Evolutionary conservation across 2,888 invertebrate genomes (phyloP), one percentile per base, ranked within the genome.

Genomic region (Drosophila atroscutellata): DNA sequence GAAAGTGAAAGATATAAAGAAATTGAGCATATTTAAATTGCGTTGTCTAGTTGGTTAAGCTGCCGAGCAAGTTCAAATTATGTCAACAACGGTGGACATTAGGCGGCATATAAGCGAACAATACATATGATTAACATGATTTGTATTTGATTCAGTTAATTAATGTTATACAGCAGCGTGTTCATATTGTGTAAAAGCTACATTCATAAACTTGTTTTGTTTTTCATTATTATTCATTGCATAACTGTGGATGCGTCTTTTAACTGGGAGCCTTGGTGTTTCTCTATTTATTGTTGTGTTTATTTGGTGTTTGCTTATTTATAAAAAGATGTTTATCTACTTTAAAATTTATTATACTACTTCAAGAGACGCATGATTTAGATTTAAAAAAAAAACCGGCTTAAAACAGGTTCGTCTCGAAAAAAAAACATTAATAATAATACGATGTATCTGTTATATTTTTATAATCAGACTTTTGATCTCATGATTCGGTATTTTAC

Each of bases 11-110:
- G 47, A 50, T 15, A 51, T 49, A 15, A 15, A 37, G 6, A 32
- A 42, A 37, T 54, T 32, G 20, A 32, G 20, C 20, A 37, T 34
- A 54, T 20, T 39, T 36, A 20, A 47, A 42, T 66, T 15, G 30
- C 1, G 28, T 37, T 37, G 18, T 9, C 24, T 59, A 45, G 28
- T 37, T 30, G 6, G 28, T 36, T 15, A 20, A 47, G 55, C 39
- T 28, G 36, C 30, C 39, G 8, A 67, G 42, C 64, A 60, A 65
- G 76, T 65, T 80, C 37, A 45, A 58, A 55, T 74, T 68, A 68
- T 52, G 42, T 49, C 61, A 76, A 74, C 45, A 60, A 37, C 36
- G 30, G n/a, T 8, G 45, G 45, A 51, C 24, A 30, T 30, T 52
- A 45, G 8, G 15, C 42, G 15, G 77, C 72, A 37, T 61, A 49